A percentile compares a stretch with the other conserved stretches of the same genome.
phyloP scores from a whole-genome alignment of 2,113 vertebrate species.

The Chaetorhynchus papuensis region DNA sequence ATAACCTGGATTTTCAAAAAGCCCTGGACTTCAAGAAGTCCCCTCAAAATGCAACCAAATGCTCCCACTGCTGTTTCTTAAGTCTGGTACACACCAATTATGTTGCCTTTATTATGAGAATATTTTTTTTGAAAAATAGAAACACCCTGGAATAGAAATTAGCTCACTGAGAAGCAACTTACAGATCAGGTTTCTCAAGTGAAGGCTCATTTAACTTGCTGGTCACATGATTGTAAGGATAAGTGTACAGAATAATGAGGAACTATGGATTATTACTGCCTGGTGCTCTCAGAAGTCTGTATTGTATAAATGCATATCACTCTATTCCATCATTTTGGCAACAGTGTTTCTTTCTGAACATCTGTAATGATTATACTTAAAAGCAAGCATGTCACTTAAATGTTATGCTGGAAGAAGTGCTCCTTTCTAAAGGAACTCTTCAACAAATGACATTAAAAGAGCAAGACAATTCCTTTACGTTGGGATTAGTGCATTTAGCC shows the following conservation, averaged over 20 bases:
- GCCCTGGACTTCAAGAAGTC: not conserved
- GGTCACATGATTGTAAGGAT: not conserved
- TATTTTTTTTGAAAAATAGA: not conserved
- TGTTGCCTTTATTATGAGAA: not conserved
- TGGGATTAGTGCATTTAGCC: not conserved
- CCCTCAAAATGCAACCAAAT: not conserved
- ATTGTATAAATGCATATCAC: not conserved
- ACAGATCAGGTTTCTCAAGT: not conserved
- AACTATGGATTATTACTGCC: not conserved
- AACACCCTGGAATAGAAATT: not conserved
- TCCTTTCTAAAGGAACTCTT: not conserved
- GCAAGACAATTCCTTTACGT: not conserved
- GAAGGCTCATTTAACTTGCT: not conserved
- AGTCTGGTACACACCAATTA: not conserved
- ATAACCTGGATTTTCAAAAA: not conserved
- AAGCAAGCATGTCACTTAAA: not conserved
- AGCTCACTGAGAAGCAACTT: not conserved
- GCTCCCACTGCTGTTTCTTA: not conserved
- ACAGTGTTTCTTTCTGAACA: not conserved
- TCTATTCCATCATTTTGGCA: not conserved
- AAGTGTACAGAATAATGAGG: not conserved
- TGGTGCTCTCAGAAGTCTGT: not conserved
- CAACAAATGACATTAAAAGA: not conserved
- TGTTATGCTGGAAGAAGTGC: not conserved
- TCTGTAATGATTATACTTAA: not conserved